phyloP scores from a whole-genome alignment of 2,797 vertebrate genomes.

The Spea hammondii region DNA sequence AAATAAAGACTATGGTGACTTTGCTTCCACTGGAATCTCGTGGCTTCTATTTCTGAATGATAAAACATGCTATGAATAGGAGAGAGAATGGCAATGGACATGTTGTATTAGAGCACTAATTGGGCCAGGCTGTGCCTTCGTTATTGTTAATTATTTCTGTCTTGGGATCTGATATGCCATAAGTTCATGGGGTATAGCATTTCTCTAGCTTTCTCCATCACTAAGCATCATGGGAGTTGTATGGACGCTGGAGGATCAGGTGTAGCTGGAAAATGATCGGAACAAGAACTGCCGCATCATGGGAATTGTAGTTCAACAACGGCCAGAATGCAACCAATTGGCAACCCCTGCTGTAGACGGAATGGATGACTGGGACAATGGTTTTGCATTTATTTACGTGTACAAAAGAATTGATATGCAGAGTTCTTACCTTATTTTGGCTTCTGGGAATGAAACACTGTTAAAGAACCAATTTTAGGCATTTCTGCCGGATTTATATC shows the following conservation, averaged over 20 bases:
- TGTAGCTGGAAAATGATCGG: too few species aligned
- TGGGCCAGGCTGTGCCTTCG: slow-evolving; percentile 77
- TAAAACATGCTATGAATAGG: slow-evolving; percentile 7
- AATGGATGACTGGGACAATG: slow-evolving; percentile 49
- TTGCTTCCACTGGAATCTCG: background rate
- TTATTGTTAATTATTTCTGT: background rate
- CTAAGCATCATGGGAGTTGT: too few species aligned
- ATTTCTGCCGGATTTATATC: too few species aligned
- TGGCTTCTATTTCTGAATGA: slow-evolving; percentile 9
- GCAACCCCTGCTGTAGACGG: slow-evolving; percentile 57
- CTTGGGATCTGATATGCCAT: background rate
- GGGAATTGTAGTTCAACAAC: background rate
- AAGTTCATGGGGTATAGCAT: background rate
- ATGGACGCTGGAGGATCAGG: too few species aligned
- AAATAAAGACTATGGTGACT: slow-evolving; percentile 75
- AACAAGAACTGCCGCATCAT: background rate
- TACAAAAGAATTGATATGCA: background rate
- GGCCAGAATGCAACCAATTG: slow-evolving; percentile 12
- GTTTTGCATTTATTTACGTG: slow-evolving; percentile 19
- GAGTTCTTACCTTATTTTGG: background rate
- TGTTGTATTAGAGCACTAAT: slow-evolving; percentile 60
- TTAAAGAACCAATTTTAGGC: background rate
- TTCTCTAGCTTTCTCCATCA: background rate
- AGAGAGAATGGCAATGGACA: slow-evolving; percentile 50
- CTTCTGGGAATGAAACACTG: background rate